phyloP scores from a whole-genome alignment of 30 jellyfish, hydroid and myxozoan species.

The Turritopsis rubra region DNA sequence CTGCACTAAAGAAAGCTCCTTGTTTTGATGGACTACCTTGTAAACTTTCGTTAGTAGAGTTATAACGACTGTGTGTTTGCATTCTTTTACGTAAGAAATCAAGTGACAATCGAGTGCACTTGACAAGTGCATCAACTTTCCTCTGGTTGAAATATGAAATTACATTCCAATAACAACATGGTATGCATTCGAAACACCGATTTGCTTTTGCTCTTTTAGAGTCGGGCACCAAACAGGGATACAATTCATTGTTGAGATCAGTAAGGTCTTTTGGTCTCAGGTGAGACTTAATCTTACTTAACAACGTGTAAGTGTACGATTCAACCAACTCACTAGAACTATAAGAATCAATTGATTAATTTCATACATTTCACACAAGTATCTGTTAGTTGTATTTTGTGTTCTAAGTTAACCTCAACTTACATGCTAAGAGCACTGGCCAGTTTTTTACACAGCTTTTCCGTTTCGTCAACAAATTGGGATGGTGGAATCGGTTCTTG shows the following conservation, averaged over 20 bases:
- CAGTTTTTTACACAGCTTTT: slow-evolving; percentile 32
- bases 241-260: slow-evolving; percentile 39
- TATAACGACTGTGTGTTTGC: slow-evolving; percentile 62
- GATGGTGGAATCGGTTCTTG: slow-evolving; percentile 19
- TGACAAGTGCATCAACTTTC: slow-evolving; percentile 63
- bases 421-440: slow-evolving; percentile 53
- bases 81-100: slow-evolving; percentile 54
- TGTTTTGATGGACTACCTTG: slow-evolving; percentile 24
- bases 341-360: slow-evolving; percentile 5
- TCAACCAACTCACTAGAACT: slow-evolving; percentile 58
- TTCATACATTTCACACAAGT: too few relatives aligned
- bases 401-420: background rate
- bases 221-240: slow-evolving; percentile 68
- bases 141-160: slow-evolving; percentile 54
- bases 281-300: slow-evolving; percentile 49
- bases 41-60: slow-evolving; percentile 20
- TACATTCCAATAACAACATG: slow-evolving; percentile 73
- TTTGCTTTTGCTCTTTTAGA: slow-evolving; percentile 76
- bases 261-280: slow-evolving; percentile 56
- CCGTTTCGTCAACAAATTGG: slow-evolving; percentile 53
- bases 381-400: too few relatives aligned
- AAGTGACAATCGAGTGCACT: slow-evolving; percentile 62
- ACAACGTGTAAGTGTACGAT: slow-evolving; percentile 48
- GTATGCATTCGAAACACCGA: slow-evolving; percentile 78
- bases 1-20: slow-evolving; percentile 42